Evolutionary conservation across 1,140 invertebrate genomes (phyloP).

Genomic region (Brachionus paranguensis): DNA sequence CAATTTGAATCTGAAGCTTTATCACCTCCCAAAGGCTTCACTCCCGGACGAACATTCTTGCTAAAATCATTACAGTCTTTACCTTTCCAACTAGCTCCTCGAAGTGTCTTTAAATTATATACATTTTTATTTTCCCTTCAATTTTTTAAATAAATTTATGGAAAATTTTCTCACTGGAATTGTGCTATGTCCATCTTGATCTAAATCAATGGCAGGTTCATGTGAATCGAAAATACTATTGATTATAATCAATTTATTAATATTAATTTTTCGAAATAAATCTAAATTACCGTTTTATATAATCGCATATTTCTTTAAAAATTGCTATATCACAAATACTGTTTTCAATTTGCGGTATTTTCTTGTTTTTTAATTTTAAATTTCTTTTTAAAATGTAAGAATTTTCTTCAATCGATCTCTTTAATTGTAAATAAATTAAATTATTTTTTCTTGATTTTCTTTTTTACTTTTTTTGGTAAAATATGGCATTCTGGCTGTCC

Average conservation of each 20-base stretch:
- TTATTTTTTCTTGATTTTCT: not conserved
- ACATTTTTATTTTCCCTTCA: too few relatives aligned
- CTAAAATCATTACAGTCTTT: constrained; percentile 57
- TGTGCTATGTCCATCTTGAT: constrained; percentile 49
- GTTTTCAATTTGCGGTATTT: too few relatives aligned
- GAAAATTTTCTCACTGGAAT: constrained; percentile 43
- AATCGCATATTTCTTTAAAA: constrained; percentile 42
- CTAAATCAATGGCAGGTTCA: constrained; percentile 46
- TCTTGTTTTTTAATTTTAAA: not conserved
- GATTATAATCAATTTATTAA: not conserved
- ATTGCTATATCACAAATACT: not conserved
- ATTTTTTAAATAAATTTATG: not conserved
- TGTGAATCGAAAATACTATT: constrained; percentile 45
- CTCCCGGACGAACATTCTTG: constrained; percentile 53
- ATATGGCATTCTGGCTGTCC: constrained; percentile 43
- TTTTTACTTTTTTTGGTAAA: constrained; percentile 40
- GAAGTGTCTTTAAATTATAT: constrained; percentile 46
- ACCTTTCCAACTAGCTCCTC: constrained; percentile 57
- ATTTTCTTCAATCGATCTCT: not conserved
- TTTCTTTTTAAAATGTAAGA: not conserved
- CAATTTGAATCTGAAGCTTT: constrained; percentile 55
- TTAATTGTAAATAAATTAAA: not conserved
- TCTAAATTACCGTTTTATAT: constrained; percentile 33
- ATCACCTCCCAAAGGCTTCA: constrained; percentile 49
- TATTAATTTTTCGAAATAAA: not conserved